Base-by-base conservation (phyloP, 1,140 invertebrate species). In the Bombus consobrinus region DNA sequence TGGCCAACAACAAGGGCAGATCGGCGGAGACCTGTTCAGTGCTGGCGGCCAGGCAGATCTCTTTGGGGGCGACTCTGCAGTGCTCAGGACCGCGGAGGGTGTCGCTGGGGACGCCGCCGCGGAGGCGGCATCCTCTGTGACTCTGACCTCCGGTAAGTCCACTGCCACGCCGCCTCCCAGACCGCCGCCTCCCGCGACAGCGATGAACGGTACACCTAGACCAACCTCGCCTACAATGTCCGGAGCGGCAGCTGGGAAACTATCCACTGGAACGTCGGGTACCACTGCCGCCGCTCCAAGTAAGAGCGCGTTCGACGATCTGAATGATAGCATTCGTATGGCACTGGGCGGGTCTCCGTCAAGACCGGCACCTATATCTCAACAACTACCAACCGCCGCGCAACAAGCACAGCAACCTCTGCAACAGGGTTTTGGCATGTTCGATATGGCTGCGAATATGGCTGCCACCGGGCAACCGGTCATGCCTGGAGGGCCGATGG, bases 271-370 rank as follows among this genome's bases (percentile, higher is more conserved):
- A 34, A 83, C 82, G 25, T 25, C 75, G 5, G 18, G 93, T 15
- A 80, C 93, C 37, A n/a, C 75, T 47, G 47, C 81, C 37, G 39
- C 83, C 25, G 88, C 94, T 85, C 93, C 95, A 76, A 94, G 95
- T 74, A 97, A 97, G 92, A 97, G 96, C 90, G 97, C 97, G 37
- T 96, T 97, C 91, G 97, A 97, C 89, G 97, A 97, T 92, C 94
- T 97, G 64, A 97, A 97, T 92, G 96, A 97, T 92, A 96, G 96
- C 85, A 97, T 97, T 93, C 94, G 96, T 32, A 96, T 96, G 95
- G 96, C 96, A 74, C 95, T 97, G 91, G 96, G 96, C 80, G 96
- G 96, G 66, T 96, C 96, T 86, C 96, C 97, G 25, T 96, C 96
- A 12, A 93, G 93, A 59, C 88, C 95, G 94, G 94, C 71, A 88